A percentile compares a stretch with the other conserved stretches of the same genome.
Evolutionary conservation across 2,888 invertebrate genomes (phyloP).

Genomic region (Odontothrips loti): DNA sequence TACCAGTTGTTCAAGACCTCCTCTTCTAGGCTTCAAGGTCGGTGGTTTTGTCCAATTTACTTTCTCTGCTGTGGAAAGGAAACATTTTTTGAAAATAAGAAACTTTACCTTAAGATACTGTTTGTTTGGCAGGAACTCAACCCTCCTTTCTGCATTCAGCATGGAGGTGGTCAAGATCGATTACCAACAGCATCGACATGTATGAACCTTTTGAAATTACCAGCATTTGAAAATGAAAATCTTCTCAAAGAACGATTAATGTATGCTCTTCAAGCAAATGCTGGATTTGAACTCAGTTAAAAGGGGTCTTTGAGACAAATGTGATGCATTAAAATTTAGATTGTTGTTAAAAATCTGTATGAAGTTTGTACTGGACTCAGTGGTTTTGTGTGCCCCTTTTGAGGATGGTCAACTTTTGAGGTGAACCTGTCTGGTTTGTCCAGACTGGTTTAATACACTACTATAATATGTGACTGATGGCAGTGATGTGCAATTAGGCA

Average conservation of each 20-base stretch:
- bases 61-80: neutral
- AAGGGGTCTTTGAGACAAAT: neutral
- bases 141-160: constrained; percentile 94
- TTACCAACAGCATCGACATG: constrained; percentile 97
- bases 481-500: too few relatives aligned
- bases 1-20: constrained; percentile 95
- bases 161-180: constrained; percentile 82
- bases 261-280: constrained; percentile 90
- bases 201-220: constrained; percentile 94
- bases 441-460: too few relatives aligned
- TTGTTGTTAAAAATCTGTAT: neutral
- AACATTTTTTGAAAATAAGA: neutral
- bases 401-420: too few relatives aligned
- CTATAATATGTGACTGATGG: too few relatives aligned
- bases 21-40: constrained; percentile 94
- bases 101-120: too few relatives aligned
- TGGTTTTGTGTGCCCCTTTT: too few relatives aligned
- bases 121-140: constrained; percentile 68
- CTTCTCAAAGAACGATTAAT: constrained; percentile 76
- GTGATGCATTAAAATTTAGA: neutral
- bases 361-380: too few relatives aligned
- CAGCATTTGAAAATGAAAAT: constrained; percentile 76
- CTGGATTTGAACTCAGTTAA: constrained; percentile 93
- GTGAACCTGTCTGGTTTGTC: too few relatives aligned
- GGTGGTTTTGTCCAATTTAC: too few relatives aligned